Evolutionary conservation across 2,797 vertebrate genomes (phyloP).

Genomic region (Parambassis ranga): DNA sequence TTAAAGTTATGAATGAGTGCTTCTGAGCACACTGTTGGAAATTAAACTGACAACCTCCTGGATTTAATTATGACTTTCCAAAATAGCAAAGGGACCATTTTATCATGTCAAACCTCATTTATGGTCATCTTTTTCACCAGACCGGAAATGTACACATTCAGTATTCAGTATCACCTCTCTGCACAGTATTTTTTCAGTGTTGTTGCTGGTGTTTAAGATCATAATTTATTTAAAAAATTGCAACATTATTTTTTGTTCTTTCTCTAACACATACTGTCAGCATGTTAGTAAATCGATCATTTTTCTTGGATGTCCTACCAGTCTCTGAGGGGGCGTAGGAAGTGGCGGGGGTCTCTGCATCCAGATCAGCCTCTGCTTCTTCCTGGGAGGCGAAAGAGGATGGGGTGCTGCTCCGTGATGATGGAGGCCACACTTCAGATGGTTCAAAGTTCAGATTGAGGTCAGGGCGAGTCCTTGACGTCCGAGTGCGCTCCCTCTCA

Average conservation of each 20-base stretch:
- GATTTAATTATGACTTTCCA: constrained; percentile 35
- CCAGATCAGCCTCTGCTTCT: constrained; percentile 66
- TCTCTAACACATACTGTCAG: not conserved
- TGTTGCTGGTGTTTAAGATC: too few species aligned
- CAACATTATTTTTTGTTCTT: too few species aligned
- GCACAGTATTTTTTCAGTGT: not conserved
- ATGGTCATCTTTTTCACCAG: too few species aligned
- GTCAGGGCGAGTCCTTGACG: constrained; percentile 75
- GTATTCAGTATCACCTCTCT: not conserved
- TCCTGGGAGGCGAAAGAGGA: constrained; percentile 77
- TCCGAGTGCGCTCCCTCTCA: constrained; percentile 85
- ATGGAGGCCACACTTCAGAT: constrained; percentile 73
- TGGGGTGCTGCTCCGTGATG: constrained; percentile 78
- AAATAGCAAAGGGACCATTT: too few species aligned
- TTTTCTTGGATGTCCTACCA: constrained; percentile 44
- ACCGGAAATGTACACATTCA: too few species aligned
- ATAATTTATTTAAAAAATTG: too few species aligned
- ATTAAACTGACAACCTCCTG: constrained; percentile 28
- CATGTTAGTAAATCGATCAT: not conserved
- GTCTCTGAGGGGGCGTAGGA: constrained; percentile 62
- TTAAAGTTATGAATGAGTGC: constrained; percentile 36
- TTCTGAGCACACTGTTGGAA: constrained; percentile 6
- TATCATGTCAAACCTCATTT: not conserved
- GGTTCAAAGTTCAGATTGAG: constrained; percentile 83
- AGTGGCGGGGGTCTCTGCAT: constrained; percentile 55